A percentile compares a stretch with the other conserved stretches of the same genome.
phyloP scores from a whole-genome alignment of 37 sponge, comb jelly and placozoan species.

The Beroe ovata region DNA sequence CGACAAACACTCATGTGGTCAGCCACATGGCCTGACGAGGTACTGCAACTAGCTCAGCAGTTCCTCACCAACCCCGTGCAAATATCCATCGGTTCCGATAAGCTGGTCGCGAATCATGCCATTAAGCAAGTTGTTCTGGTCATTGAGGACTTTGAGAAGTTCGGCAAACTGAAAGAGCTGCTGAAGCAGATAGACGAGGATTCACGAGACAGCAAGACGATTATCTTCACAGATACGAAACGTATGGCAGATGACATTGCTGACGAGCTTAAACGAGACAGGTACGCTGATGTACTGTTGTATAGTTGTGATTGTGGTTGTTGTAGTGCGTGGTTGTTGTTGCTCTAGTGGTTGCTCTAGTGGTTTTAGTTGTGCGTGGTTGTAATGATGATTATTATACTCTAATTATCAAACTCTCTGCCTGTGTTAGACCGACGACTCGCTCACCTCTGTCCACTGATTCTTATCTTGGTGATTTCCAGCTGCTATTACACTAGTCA shows the following conservation, averaged over 20 bases:
- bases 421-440: no score
- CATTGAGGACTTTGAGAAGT: slow-evolving; percentile 70
- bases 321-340: no score
- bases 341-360: no score
- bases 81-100: slow-evolving; percentile 88
- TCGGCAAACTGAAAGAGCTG: slow-evolving; percentile 24
- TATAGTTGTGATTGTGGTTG: no score
- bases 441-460: no score
- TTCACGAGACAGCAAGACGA: slow-evolving; percentile 66
- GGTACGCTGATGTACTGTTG: no score
- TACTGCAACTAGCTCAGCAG: slow-evolving; percentile 87
- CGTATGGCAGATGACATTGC: slow-evolving; percentile 89
- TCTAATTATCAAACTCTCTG: no score
- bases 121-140: slow-evolving; percentile 92
- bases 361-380: no score
- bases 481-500: no score
- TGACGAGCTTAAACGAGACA: slow-evolving; percentile 76
- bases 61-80: slow-evolving; percentile 86
- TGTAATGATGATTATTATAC: no score
- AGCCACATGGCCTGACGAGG: slow-evolving; percentile 98
- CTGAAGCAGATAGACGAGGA: slow-evolving; percentile 21
- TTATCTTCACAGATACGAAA: slow-evolving; percentile 98
- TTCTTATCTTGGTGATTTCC: no score
- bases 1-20: slow-evolving; percentile 97
- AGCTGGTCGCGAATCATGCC: slow-evolving; percentile 91